Evolutionary conservation across 2,888 invertebrate species (phyloP).

Genomic region (Philereme transversata): DNA sequence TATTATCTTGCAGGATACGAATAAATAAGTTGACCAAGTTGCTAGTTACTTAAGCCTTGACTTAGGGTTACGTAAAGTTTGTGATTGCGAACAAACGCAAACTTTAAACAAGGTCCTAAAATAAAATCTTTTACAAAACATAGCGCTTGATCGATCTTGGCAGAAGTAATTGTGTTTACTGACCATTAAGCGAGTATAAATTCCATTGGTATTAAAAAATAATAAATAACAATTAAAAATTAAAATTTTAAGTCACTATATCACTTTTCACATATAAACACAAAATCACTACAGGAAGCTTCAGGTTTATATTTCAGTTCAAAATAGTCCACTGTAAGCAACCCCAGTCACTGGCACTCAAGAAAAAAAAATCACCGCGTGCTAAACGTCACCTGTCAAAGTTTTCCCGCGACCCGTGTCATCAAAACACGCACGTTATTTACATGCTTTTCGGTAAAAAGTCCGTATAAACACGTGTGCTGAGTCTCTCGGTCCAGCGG

Average conservation of each 20-base stretch:
- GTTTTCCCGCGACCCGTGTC: slow-evolving; percentile 45
- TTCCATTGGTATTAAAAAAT: neutral
- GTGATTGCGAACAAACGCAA: too few relatives aligned
- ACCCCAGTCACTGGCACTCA: slow-evolving; percentile 35
- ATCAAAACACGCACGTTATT: slow-evolving; percentile 49
- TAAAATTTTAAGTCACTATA: slow-evolving; percentile 1
- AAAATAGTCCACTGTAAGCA: slow-evolving; percentile 6
- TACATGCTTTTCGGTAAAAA: slow-evolving; percentile 71
- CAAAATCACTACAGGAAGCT: slow-evolving; percentile 15
- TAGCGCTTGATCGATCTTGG: neutral
- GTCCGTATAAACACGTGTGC: slow-evolving; percentile 80
- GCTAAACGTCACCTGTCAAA: slow-evolving; percentile 37
- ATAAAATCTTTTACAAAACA: neutral
- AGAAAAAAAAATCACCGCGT: slow-evolving; percentile 52
- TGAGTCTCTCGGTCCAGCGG: slow-evolving; percentile 86
- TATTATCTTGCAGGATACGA: too few relatives aligned
- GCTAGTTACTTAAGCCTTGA: too few relatives aligned
- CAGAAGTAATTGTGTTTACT: slow-evolving; percentile 5
- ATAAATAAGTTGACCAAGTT: too few relatives aligned
- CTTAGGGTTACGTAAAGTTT: too few relatives aligned
- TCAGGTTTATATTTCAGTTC: slow-evolving; percentile 32
- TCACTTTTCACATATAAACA: slow-evolving; percentile 34
- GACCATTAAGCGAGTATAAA: neutral
- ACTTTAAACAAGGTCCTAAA: too few relatives aligned
- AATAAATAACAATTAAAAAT: neutral